phyloP scores from a whole-genome alignment of 2,113 vertebrate species.

The Neolamprologus sp. region DNA sequence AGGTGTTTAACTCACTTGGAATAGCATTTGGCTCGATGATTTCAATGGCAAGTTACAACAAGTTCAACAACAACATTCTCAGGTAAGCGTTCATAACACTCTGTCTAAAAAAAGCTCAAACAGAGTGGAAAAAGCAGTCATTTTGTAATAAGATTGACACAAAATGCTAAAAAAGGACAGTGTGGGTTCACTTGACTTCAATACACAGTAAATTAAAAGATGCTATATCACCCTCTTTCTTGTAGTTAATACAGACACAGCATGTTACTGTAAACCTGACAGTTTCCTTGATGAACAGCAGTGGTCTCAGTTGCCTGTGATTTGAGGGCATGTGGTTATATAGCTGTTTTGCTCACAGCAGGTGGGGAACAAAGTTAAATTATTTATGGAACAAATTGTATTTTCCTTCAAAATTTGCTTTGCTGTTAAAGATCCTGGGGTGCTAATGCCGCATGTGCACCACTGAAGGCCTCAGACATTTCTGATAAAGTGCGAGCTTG shows the following conservation, averaged over 20 bases:
- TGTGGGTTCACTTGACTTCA: not conserved
- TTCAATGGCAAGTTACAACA: constrained; percentile 76
- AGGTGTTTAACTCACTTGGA: constrained; percentile 74
- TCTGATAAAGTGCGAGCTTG: not conserved
- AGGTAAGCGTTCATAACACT: constrained; percentile 32
- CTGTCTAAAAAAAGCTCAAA: not conserved
- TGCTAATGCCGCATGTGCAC: not conserved
- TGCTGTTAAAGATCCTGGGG: not conserved
- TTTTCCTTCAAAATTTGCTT: not conserved
- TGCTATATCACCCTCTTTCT: not conserved
- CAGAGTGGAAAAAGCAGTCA: not conserved
- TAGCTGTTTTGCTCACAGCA: not conserved
- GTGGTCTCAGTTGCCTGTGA: not conserved
- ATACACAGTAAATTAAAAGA: not conserved
- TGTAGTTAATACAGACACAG: not conserved
- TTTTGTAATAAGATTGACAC: not conserved
- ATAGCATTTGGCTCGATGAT: constrained; percentile 71
- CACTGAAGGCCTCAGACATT: not conserved
- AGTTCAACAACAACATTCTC: constrained; percentile 72
- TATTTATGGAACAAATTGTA: not conserved
- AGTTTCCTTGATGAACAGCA: not conserved
- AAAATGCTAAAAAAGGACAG: not conserved
- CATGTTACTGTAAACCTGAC: not conserved
- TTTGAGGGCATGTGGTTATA: not conserved
- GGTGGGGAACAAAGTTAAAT: not conserved